Evolutionary conservation across 2,113 vertebrate species (phyloP), one percentile per base, ranked within the genome.

Genomic region (Trichechus manatus): DNA sequence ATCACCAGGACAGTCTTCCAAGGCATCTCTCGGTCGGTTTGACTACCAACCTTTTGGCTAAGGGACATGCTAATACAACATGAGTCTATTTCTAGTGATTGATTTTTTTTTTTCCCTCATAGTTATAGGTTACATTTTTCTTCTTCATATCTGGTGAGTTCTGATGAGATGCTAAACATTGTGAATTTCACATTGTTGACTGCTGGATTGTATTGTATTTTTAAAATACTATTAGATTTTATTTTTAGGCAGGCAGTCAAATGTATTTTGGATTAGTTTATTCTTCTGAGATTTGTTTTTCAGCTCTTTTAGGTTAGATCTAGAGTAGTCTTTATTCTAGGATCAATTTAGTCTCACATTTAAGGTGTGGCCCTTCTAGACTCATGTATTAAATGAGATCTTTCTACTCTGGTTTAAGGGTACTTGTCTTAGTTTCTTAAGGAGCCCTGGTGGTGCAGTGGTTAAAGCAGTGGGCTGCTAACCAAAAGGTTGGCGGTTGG

Each of bases 281-380:
- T 75, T 56, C 6, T 83, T 88, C 68, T 75, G 31, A 33, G n/a
- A 75, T 92, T 92, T 64, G n/a, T 63, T 92, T 89, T 81, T 61
- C 81, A 75, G 20, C 14, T 84, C 27, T 92, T 89, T 79, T 39
- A 84, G 70, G 9, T 63, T 87, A 23, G 31, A 14, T 93, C 56
- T 93, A 84, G 5, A 64, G 39, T 77, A 61, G 10, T n/a, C 44
- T 83, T 77, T 78, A 78, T 88, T 78, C 29, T 78, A 78, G 11
- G 6, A 53, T 10, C 13, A 50, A 15, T 81, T 39, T 94, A 64
- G 70, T 20, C 53, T 63, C 27, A n/a, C 33, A 13, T 83, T 10
- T 5, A 47, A 93, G 53, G 6, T 44, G 15, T 80, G 42, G 3
- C 1, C 44, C 63, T 44, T 85, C 25, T 36, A 85, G 31, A 29